These are phyloP conservation scores for Campoplex capitator DNA, from an alignment of 2,888 invertebrate genomes.

Conservation along the genomic window DNA sequence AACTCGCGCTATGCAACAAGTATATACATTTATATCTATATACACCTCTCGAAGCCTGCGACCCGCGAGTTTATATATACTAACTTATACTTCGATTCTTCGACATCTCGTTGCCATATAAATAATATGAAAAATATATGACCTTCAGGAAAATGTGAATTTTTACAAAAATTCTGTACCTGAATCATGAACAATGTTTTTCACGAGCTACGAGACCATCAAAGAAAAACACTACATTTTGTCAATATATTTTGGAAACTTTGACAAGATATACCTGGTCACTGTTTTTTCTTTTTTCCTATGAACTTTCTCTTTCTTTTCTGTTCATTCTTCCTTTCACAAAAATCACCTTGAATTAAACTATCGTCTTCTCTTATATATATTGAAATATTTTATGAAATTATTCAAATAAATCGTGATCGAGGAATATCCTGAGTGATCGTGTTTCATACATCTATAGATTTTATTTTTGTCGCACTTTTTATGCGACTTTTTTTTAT, in stretches of 20 bases:
- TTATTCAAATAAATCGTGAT: background rate
- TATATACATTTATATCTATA: background rate
- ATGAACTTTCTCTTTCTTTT: background rate
- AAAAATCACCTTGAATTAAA: background rate
- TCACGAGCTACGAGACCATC: background rate
- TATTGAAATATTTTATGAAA: background rate
- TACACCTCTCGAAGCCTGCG: background rate
- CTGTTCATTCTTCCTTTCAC: background rate
- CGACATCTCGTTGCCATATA: background rate
- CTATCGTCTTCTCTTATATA: background rate
- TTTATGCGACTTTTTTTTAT: background rate
- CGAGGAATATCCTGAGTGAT: background rate
- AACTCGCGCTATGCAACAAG: background rate
- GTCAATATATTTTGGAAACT: background rate
- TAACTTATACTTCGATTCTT: background rate
- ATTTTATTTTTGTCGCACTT: background rate
- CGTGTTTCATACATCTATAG: background rate
- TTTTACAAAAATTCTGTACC: background rate
- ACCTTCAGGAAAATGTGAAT: background rate
- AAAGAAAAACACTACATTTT: background rate
- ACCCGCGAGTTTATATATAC: background rate
- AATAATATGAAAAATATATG: background rate
- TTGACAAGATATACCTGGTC: background rate
- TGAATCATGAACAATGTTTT: background rate
- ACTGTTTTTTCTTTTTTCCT: background rate